Evolutionary conservation across 2,888 invertebrate species (phyloP), one percentile per base, ranked within the genome.

Genomic region (Lypha dubia): DNA sequence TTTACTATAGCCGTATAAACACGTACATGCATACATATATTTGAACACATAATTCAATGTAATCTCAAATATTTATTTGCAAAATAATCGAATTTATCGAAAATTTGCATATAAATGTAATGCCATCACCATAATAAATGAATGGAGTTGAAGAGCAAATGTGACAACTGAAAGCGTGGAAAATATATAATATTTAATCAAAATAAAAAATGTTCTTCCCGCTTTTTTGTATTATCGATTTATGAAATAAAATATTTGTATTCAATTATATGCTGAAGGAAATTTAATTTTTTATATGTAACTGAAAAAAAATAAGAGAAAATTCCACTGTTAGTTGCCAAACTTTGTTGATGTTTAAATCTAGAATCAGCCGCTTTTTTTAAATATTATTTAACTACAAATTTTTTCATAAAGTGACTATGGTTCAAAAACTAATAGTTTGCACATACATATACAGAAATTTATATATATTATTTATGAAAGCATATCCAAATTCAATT

Each of bases 51-150:
- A 79, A 71, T 71, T 83, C 75, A 58, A 75, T 75, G 41, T 75
- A 75, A 76, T 75, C 51, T 75, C 58, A 83, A 79, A 83, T 75
- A 83, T 83, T 83, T 79, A 70, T 75, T 71, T 83, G 70, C 70
- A 28, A 44, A 70, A 79, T 79, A 83, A 83, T 75, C 75, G 75
- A 83, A 75, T 83, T 75, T 44, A 71, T 75, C 65, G 17, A 53
- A 75, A 83, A 83, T 79, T 83, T 83, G 65, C 71, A 79, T 83
- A 75, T 71, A 15, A 11, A 17, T 58, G 13, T 17, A 63, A 62
- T 51, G 49, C 3, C 35, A 13, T 20, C 15, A 20, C 13, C 24
- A 15, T 17, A 51, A 35, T 28, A n/a, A 8, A 15, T 11, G 46
- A 46, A n/a, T 65, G 4, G n/a, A 13, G 15, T 28, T 49, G 11